A percentile compares a stretch with the other conserved stretches of the same genome.
Conservation (phyloP, 1,140 invertebrate species). For the Dendrolimus punctatus region DNA sequence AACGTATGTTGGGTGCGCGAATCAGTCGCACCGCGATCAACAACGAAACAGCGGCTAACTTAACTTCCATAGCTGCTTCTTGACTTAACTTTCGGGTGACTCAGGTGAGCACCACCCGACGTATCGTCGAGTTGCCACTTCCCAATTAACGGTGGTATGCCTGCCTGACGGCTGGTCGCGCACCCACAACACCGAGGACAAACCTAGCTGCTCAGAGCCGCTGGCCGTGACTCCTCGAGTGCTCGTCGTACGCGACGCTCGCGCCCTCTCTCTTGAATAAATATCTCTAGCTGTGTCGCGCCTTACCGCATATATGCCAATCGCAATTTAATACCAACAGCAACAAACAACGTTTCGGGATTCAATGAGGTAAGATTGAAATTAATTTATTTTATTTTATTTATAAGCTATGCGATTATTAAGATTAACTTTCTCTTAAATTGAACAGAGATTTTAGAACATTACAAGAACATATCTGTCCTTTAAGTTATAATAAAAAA, state of each 20-base stretch:
- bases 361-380: slow-evolving; percentile 48
- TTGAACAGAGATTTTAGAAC: too few species aligned
- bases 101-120: slow-evolving; percentile 19
- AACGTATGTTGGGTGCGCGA: slow-evolving; percentile 39
- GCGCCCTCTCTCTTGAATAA: slow-evolving; percentile 8
- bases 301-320: slow-evolving; percentile 14
- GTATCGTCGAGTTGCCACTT: background rate
- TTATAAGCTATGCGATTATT: too few species aligned
- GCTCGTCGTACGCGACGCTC: slow-evolving; percentile 16
- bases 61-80: background rate
- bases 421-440: too few species aligned
- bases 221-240: slow-evolving; percentile 11
- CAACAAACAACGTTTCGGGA: slow-evolving; percentile 9
- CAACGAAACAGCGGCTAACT: slow-evolving; percentile 22
- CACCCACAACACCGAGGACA: slow-evolving; percentile 6
- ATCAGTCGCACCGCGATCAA: slow-evolving; percentile 48
- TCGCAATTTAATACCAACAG: slow-evolving; percentile 10
- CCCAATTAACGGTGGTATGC: slow-evolving; percentile 13
- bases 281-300: background rate
- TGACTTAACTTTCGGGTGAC: slow-evolving; percentile 2
- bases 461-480: too few species aligned
- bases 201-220: background rate
- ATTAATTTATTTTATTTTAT: too few species aligned
- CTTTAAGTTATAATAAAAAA: too few species aligned
- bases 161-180: slow-evolving; percentile 9